Percentiles rank a stretch among this genome's conserved stretches.
Conservation (phyloP, 2,888 invertebrate species). For the Nasonia oneida region DNA sequence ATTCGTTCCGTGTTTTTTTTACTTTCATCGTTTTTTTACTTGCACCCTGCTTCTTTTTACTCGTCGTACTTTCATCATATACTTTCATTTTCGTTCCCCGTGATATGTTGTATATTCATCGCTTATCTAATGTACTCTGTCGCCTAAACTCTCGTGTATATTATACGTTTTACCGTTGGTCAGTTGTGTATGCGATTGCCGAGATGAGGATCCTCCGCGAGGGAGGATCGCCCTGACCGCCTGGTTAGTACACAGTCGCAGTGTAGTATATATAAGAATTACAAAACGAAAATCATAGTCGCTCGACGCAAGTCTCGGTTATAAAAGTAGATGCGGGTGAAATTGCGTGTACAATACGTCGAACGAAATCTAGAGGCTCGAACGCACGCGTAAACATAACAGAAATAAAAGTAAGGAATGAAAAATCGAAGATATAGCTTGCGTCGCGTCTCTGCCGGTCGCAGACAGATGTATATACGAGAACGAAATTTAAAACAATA, state of each 20-base stretch:
- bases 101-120: conserved; percentile 49
- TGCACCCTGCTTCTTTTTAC: conserved; percentile 38
- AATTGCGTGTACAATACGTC: background rate
- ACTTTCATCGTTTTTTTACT: background rate
- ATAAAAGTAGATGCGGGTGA: background rate
- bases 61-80: conserved; percentile 10
- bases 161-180: conserved; percentile 31
- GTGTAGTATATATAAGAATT: background rate
- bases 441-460: background rate
- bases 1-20: conserved; percentile 9
- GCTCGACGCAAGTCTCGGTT: conserved; percentile 3
- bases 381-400: background rate
- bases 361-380: conserved; percentile 1
- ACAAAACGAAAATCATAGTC: background rate
- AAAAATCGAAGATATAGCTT: conserved; percentile 3
- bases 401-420: conserved; percentile 3
- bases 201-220: conserved; percentile 24
- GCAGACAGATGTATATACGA: background rate
- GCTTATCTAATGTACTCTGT: conserved; percentile 40
- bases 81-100: conserved; percentile 13
- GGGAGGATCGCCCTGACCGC: background rate
- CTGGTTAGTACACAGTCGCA: background rate
- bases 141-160: background rate
- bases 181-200: conserved; percentile 14
- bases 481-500: conserved; percentile 12